Conservation (phyloP, 1,140 invertebrate species). For the Zaprionus vittiger region DNA sequence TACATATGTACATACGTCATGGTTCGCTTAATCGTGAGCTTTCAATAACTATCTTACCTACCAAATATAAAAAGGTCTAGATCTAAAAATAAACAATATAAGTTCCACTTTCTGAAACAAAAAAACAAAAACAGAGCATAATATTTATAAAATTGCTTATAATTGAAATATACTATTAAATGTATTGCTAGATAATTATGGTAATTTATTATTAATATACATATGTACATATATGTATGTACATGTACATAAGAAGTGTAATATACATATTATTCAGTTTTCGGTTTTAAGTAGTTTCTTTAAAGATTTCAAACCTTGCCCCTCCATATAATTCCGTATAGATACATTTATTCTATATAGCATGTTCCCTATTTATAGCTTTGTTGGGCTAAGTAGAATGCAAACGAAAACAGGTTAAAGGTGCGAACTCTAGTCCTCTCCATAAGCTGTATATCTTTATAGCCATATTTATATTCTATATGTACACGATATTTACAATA, state of each 20-base stretch:
- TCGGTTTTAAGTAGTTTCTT: too few species aligned
- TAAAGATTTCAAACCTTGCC: too few species aligned
- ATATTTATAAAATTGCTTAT: neutral
- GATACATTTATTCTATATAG: neutral
- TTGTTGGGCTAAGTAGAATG: neutral
- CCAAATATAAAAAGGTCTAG: neutral
- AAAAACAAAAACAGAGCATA: neutral
- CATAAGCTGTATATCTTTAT: neutral
- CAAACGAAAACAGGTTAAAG: constrained; percentile 7
- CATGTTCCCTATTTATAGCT: neutral
- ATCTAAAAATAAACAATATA: neutral
- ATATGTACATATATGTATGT: too few species aligned
- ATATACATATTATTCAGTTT: too few species aligned
- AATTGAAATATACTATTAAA: neutral
- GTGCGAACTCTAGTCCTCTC: neutral
- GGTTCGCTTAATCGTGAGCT: neutral
- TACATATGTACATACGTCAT: neutral
- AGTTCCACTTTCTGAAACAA: neutral
- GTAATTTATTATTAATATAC: neutral
- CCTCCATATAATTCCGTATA: too few species aligned
- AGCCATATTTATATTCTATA: neutral
- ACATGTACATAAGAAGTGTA: too few species aligned
- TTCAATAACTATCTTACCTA: neutral
- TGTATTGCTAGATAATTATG: neutral
- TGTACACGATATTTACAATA: neutral